phyloP scores from a whole-genome alignment of 2,888 invertebrate species.

The Ophion obscuratus region DNA sequence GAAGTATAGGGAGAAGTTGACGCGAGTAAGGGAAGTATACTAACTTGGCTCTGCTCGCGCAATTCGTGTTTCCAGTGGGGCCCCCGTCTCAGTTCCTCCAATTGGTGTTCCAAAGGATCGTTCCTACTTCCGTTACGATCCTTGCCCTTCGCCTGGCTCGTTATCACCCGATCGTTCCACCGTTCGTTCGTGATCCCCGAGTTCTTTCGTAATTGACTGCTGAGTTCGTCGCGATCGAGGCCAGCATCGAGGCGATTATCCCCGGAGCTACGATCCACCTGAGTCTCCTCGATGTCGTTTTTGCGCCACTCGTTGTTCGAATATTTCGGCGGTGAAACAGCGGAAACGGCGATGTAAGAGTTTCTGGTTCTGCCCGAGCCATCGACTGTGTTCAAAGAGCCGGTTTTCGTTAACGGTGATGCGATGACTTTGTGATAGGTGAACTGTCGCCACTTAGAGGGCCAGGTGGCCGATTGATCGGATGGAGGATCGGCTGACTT shows the following conservation, averaged over 20 bases:
- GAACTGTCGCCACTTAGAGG: slow-evolving; percentile 81
- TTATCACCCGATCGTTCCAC: slow-evolving; percentile 75
- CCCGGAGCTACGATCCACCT: slow-evolving; percentile 61
- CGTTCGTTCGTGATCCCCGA: slow-evolving; percentile 67
- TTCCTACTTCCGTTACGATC: slow-evolving; percentile 63
- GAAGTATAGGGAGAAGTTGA: background rate
- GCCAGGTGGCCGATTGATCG: slow-evolving; percentile 72
- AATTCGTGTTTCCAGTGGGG: slow-evolving; percentile 57
- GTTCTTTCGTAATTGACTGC: slow-evolving; percentile 72
- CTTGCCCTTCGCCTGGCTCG: slow-evolving; percentile 53
- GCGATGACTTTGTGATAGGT: slow-evolving; percentile 80
- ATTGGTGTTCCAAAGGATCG: slow-evolving; percentile 78
- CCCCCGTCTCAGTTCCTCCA: slow-evolving; percentile 75
- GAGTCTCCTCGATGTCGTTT: slow-evolving; percentile 77
- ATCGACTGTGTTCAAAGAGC: slow-evolving; percentile 70
- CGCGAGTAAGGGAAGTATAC: slow-evolving; percentile 36
- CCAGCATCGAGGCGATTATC: slow-evolving; percentile 17
- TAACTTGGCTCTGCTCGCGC: slow-evolving; percentile 59
- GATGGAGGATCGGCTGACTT: slow-evolving; percentile 34
- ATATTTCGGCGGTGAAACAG: slow-evolving; percentile 77
- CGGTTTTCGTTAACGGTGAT: slow-evolving; percentile 75
- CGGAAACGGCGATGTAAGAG: slow-evolving; percentile 81
- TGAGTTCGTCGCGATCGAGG: slow-evolving; percentile 73
- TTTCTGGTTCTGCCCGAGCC: slow-evolving; percentile 73
- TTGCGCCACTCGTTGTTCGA: slow-evolving; percentile 79